These are phyloP conservation scores for Aelia acuminata DNA, from an alignment of 2,888 invertebrate genomes.

Conservation along the genomic window DNA sequence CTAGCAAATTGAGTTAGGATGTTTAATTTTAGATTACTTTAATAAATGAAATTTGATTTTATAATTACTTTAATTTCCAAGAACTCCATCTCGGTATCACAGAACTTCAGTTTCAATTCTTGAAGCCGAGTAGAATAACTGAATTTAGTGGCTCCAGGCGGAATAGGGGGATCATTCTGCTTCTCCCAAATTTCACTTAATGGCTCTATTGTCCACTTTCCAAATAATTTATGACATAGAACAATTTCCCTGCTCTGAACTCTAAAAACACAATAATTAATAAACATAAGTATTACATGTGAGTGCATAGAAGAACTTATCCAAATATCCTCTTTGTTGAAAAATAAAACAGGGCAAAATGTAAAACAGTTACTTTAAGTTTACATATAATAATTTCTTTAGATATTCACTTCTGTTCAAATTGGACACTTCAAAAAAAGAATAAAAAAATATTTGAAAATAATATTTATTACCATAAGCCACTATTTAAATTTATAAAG, in stretches of 20 bases:
- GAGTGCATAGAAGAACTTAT: no score
- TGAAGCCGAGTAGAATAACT: slow-evolving; percentile 79
- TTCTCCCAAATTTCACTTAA: slow-evolving; percentile 58
- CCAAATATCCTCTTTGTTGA: no score
- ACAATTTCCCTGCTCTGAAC: slow-evolving; percentile 66
- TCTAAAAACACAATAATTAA: slow-evolving; percentile 61
- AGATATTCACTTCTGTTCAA: no score
- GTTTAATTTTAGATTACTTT: not conserved
- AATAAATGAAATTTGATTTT: not conserved
- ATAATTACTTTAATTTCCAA: slow-evolving; percentile 75
- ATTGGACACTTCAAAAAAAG: no score
- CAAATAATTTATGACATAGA: slow-evolving; percentile 61
- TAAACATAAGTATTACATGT: not conserved
- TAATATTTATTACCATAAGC: no score
- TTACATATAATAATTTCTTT: no score
- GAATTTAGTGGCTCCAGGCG: slow-evolving; percentile 82
- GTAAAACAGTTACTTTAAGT: no score
- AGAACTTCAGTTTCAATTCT: slow-evolving; percentile 77
- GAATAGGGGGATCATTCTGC: slow-evolving; percentile 78
- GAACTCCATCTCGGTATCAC: slow-evolving; percentile 80
- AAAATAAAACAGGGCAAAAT: no score
- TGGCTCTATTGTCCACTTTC: slow-evolving; percentile 55
- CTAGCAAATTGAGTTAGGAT: not conserved
- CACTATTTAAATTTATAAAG: no score
- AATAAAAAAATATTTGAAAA: no score